Base-by-base conservation (phyloP, 2,888 invertebrate species). In the Drosophila greeni region DNA sequence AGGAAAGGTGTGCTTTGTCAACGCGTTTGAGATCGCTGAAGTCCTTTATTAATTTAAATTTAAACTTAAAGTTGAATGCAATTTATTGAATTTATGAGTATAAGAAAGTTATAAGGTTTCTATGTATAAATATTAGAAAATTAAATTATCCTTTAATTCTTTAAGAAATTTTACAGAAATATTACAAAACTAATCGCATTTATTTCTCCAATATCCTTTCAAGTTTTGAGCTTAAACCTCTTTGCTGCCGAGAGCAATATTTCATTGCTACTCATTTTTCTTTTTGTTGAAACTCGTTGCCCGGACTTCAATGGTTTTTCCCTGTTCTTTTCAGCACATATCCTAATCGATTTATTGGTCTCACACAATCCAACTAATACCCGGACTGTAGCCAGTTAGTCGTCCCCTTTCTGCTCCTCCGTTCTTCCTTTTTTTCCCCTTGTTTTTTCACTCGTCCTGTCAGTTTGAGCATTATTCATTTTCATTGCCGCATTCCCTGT, bases 261-360 rank as follows among this genome's bases (percentile, higher is more conserved):
- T 56, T 56, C 51, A 56, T 39, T 11, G 23, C 23, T 24, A 5
- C 16, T 47, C 33, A 40, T 18, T 39, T 43, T 45, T 45, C 34
- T 43, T 45, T 39, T 60, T 52, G 54, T 47, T 29, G 18, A 23
- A 48, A 29, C 12, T 45, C 33, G 54, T 37, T 42, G 14, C 29
- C 16, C 31, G 9, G 48, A 45, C 65, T 49, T 60, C 24, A 12
- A 51, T 53, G 62, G 45, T 20, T 40, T 64, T 53, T 18, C 37
- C 47, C 26, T 34, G 11, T 20, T 39, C 65, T 36, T 42, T 66
- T 55, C 56, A 66, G 48, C 56, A 53, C 61, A 53, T 36, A 59
- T 62, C 65, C 64, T 70, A 74, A 78, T 81, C 81, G 78, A 81
- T 75, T 81, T 72, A 78, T 75, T 70, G 58, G 65, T 60, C 54